Conservation (phyloP, 2,888 invertebrate genomes). For the Drosophila cognata region DNA sequence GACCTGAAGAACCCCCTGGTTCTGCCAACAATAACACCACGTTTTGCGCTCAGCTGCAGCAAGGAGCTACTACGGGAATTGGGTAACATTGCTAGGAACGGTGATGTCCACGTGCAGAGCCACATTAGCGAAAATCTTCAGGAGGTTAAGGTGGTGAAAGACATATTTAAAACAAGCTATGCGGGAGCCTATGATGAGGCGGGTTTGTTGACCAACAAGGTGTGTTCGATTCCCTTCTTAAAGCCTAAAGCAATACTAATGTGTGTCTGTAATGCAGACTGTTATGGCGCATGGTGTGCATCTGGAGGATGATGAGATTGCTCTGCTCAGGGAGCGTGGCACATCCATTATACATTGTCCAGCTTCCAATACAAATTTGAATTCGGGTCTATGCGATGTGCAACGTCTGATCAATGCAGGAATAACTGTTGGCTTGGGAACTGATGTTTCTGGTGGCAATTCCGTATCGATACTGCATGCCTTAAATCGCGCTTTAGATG, state of each 20-base stretch:
- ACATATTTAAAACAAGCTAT: slow-evolving; percentile 88
- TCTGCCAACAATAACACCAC: slow-evolving; percentile 92
- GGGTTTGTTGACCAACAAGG: slow-evolving; percentile 90
- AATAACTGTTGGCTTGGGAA: slow-evolving; percentile 93
- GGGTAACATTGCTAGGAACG: slow-evolving; percentile 88
- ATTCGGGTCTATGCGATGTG: slow-evolving; percentile 93
- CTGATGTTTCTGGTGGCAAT: slow-evolving; percentile 94
- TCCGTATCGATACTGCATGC: slow-evolving; percentile 91
- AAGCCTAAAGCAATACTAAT: neutral
- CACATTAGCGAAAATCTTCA: slow-evolving; percentile 93
- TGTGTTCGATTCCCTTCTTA: slow-evolving; percentile 80
- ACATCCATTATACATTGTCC: slow-evolving; percentile 94
- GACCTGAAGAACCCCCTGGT: slow-evolving; percentile 87
- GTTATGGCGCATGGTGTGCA: slow-evolving; percentile 94
- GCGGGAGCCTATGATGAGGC: slow-evolving; percentile 91
- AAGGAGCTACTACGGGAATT: slow-evolving; percentile 89
- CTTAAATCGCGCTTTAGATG: slow-evolving; percentile 90
- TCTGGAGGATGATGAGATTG: slow-evolving; percentile 89
- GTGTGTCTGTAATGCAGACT: slow-evolving; percentile 80
- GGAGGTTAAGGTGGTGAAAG: slow-evolving; percentile 89
- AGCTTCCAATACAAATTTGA: slow-evolving; percentile 92
- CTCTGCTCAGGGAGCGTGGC: slow-evolving; percentile 87
- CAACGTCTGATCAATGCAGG: slow-evolving; percentile 87
- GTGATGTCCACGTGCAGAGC: slow-evolving; percentile 92
- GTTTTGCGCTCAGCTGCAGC: slow-evolving; percentile 93